Evolutionary conservation across 2,888 invertebrate genomes (phyloP).

Genomic region (Acholoe squamosa): DNA sequence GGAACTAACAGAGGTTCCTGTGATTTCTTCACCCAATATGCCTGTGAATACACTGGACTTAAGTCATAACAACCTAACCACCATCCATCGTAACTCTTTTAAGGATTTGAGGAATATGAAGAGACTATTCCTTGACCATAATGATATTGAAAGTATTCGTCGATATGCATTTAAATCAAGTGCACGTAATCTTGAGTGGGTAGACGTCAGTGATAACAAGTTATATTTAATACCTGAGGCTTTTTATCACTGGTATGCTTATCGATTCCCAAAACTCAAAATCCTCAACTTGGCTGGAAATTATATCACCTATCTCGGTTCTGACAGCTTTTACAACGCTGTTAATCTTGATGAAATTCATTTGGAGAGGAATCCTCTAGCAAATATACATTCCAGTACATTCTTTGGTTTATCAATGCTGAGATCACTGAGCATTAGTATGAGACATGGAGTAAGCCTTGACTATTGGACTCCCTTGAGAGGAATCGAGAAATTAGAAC

Average conservation of each 20-base stretch:
- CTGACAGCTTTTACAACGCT: not conserved
- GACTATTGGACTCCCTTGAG: too few relatives aligned
- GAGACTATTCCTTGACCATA: not conserved
- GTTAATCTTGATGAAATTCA: not conserved
- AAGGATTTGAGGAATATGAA: not conserved
- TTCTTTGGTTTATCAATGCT: not conserved
- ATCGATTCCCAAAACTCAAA: not conserved
- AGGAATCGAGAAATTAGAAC: too few relatives aligned
- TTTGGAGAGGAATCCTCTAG: not conserved
- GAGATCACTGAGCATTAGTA: not conserved
- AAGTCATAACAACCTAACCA: not conserved
- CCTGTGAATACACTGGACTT: not conserved
- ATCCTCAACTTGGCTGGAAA: not conserved
- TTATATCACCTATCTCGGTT: not conserved
- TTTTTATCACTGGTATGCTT: not conserved
- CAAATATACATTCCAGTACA: not conserved
- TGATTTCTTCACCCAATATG: too few relatives aligned
- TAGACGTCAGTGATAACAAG: not conserved
- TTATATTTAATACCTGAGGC: not conserved
- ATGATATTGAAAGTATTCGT: not conserved
- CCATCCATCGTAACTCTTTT: not conserved
- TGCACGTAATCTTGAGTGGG: not conserved
- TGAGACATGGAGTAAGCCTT: not conserved
- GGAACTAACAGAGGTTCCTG: not conserved
- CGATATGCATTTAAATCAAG: not conserved